Base-by-base conservation (phyloP, 2,113 vertebrate genomes). In the Pseudorectes ferrugineus region DNA sequence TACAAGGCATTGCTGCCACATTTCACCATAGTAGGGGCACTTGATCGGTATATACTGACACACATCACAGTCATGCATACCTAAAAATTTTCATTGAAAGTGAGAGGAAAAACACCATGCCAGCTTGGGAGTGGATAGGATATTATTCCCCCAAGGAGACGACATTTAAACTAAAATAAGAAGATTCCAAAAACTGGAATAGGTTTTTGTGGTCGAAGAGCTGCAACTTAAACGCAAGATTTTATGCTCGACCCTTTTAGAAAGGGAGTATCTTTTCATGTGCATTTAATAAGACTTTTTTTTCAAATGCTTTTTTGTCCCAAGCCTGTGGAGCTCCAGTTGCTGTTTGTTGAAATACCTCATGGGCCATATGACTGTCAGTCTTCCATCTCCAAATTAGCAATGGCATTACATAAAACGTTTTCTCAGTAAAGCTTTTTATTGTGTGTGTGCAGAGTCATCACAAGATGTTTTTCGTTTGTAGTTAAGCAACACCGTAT, bases 381-480 rank as follows among this genome's bases (percentile, higher is more conserved):
- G 83, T 94, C 84, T 96, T 95, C 80, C 63, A 94, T 96, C 85
- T 97, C 95, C 77, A 96, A 92, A 95, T 96, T 95, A 96, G 81
- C 85, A 78, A 93, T 88, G 89, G 96, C 74, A 86, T 94, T 92
- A 70, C 92, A 95, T 93, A 95, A 96, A 94, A 96, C 92, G 73
- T 94, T 93, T 97, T 96, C 80, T 79, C 55, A 89, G 89, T 63
- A 94, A 79, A 93, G 89, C 80, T 95, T 96, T 97, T 96, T 93
- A 94, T 91, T 79, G 75, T 96, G 96, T 95, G 95, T 92, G 94
- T 94, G 92, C 87, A 92, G 93, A 96, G 82, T 95, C 95, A 96
- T 89, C 85, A 92, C 95, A 97, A 96, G 88, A 94, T 93, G 90
- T 62, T 97, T 97, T 96, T 89, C 93, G 85, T 96, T 97, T 97